Evolutionary conservation across 1,140 invertebrate genomes (phyloP).

Genomic region (Acromyrmex heyeri): DNA sequence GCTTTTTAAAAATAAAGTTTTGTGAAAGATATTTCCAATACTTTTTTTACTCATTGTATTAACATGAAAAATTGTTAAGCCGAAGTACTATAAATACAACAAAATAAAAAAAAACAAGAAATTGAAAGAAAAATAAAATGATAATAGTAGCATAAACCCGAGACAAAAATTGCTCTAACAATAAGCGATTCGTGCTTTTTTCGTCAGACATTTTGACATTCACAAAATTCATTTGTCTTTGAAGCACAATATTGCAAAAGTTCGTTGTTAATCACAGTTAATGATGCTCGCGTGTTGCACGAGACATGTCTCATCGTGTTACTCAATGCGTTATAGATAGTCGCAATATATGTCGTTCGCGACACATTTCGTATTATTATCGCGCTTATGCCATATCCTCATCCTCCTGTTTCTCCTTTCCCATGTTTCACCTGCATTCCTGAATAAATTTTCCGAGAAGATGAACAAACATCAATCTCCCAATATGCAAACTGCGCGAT

Average conservation of each 20-base stretch:
- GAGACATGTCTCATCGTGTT: conserved; percentile 15
- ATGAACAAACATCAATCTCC: conserved; percentile 49
- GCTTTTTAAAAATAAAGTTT: too few relatives aligned
- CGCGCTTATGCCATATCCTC: neutral
- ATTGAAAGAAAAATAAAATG: too few relatives aligned
- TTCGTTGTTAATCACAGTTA: neutral
- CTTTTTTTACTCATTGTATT: too few relatives aligned
- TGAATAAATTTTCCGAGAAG: conserved; percentile 59
- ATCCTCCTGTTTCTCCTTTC: neutral
- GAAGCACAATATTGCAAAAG: conserved; percentile 1
- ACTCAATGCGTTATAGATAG: conserved; percentile 31
- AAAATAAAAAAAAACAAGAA: too few relatives aligned
- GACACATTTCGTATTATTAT: conserved; percentile 35
- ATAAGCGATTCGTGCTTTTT: neutral
- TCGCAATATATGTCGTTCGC: neutral
- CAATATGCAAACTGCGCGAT: neutral
- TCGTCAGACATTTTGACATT: neutral
- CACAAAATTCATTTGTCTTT: neutral
- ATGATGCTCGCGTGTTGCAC: conserved; percentile 30
- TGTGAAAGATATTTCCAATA: too few relatives aligned
- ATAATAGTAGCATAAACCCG: neutral
- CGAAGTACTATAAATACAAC: too few relatives aligned
- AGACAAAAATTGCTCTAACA: neutral
- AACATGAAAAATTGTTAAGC: too few relatives aligned
- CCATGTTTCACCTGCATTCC: conserved; percentile 1